Base-by-base conservation (phyloP, 1,140 invertebrate species). In the Anastrepha obliqua region DNA sequence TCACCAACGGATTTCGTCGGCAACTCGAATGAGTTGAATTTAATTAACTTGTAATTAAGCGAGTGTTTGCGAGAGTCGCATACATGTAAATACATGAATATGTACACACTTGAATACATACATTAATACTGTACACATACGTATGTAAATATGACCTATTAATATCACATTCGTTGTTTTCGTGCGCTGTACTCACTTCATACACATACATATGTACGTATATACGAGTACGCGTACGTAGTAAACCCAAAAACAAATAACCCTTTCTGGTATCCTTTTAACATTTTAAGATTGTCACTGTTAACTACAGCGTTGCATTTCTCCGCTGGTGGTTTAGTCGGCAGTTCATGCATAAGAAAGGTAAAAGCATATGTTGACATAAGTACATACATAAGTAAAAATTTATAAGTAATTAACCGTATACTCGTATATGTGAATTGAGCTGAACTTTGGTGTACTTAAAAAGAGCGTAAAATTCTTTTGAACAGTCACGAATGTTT, bases 1-100 rank as follows among this genome's bases (percentile, higher is more conserved):
- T n/a, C 60, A 13, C n/a, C 60, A 62, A 13, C 15, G 60, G 60
- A 62, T 62, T 62, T 62, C 15, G n/a, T 62, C 60, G 60, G 60
- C 9, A 8, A 62, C 60, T 62, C n/a, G 9, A 13, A 13, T 62
- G 60, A 62, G 60, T 13, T 13, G 60, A 62, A 62, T 1, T 62
- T 62, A 62, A 62, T 62, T 62, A 62, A 62, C 13, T 62, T 62
- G 60, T 62, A 62, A 62, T 62, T 62, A 62, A 62, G 60, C 60
- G 60, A 62, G 60, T 62, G 60, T 62, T 55, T 55, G 51, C 51
- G 51, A 55, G 11, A 55, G 15, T 62, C 15, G 60, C n/a, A 17
- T n/a, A 62, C n/a, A 17, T 13, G n/a, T 62, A 17, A 13, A 17
- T 6, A 17, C 42, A 47, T 51, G 44, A 81, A 51, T 55, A 51